A percentile compares a stretch with the other conserved stretches of the same genome.
Conservation (phyloP, 2,797 vertebrate species). For the Notolepis coatsorum region DNA sequence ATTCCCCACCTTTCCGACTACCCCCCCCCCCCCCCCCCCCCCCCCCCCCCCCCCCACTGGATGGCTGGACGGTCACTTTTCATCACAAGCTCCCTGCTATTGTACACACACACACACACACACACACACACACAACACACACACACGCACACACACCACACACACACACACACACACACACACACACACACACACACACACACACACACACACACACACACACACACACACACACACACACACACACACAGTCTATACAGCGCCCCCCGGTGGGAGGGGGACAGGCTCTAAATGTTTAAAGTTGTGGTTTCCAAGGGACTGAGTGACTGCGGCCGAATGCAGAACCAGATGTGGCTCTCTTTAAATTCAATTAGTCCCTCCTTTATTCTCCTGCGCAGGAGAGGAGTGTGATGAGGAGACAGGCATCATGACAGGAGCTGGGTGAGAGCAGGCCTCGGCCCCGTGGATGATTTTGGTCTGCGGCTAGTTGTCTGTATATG, state of each 20-base stretch:
- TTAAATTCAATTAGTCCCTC: conserved; percentile 72
- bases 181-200: conserved; percentile 5
- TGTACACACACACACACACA: conserved; percentile 3
- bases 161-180: conserved; percentile 1
- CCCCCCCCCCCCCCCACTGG: neutral
- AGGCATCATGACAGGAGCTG: too few relatives aligned
- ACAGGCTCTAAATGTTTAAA: conserved; percentile 73
- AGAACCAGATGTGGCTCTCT: conserved; percentile 73
- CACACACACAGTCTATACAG: neutral
- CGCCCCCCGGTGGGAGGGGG: conserved; percentile 44
- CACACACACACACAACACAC: conserved; percentile 26
- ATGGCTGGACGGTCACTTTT: conserved; percentile 53
- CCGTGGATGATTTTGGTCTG: too few relatives aligned
- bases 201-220: conserved; percentile 7
- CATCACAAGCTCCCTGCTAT: conserved; percentile 44
- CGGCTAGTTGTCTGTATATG: too few relatives aligned
- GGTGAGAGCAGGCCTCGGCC: too few relatives aligned
- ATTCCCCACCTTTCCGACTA: too few relatives aligned
- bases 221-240: conserved; percentile 17
- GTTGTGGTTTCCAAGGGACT: conserved; percentile 76
- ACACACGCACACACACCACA: conserved; percentile 11
- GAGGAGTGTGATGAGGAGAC: too few relatives aligned
- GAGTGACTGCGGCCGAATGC: conserved; percentile 70
- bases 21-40: neutral
- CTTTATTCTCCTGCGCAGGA: too few relatives aligned